Base-by-base conservation (phyloP, 2,888 invertebrate genomes). In the Hirtodrosophila trivittata region DNA sequence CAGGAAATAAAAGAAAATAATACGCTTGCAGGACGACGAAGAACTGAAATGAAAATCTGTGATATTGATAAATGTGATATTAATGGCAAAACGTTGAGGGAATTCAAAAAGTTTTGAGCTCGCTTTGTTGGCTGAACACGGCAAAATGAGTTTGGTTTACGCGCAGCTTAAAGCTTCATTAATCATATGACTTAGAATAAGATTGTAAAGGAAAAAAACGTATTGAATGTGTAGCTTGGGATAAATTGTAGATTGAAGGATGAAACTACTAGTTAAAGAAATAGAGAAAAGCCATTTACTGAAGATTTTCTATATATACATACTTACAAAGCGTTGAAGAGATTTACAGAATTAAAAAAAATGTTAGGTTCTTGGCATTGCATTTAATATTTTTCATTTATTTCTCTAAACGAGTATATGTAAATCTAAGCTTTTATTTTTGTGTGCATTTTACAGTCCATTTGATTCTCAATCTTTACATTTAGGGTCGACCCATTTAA, bases 41-140 rank as follows among this genome's bases (percentile, higher is more conserved):
- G 75, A 41, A 49, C 50, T 56, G 33, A 69, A 86, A 75, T 86
- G 85, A 84, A 84, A 80, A 86, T 85, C 87, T 81, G 82, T 81
- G 87, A 80, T 84, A 80, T 80, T 80, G 80, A 80, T 80, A 80
- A 86, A 80, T 80, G 87, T 47, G 85, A 81, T 81, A 80, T 86
- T 80, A 80, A 86, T 80, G 85, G 87, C 74, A 74, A 73, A 84
- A 73, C 70, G 70, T 81, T 77, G 76, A 13, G 65, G 66, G 66
- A 81, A 77, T 69, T 28, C 9, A 28, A 57, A 86, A 84, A 80
- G 84, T 84, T 80, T 71, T 42, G 25, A 45, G 37, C 62, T 46
- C 50, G 58, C 57, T 60, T 60, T 57, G 54, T 67, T 71, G 77
- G 51, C 9, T 72, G 55, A 73, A 66, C 54, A 46, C 47, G 51